phyloP scores from a whole-genome alignment of 1,140 invertebrate genomes.

The Drosophila mayri region DNA sequence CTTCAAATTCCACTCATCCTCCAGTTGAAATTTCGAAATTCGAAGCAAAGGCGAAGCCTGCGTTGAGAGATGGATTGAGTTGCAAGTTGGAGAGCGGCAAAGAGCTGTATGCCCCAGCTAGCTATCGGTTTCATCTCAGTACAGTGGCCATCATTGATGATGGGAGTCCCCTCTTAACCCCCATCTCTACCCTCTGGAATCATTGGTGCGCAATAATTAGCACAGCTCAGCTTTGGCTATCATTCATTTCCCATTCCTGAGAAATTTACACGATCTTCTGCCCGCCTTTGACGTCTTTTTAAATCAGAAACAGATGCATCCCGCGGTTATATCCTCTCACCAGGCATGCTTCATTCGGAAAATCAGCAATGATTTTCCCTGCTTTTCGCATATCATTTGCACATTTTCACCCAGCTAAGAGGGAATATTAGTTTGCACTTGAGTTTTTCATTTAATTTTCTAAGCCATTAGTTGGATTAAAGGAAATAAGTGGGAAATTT shows the following conservation, averaged over 20 bases:
- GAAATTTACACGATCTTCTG: slow-evolving; percentile 13
- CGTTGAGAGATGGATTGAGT: slow-evolving; percentile 15
- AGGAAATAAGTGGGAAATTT: background rate
- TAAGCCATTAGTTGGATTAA: slow-evolving; percentile 9
- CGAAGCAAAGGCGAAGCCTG: slow-evolving; percentile 42
- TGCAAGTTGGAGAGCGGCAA: background rate
- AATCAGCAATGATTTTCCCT: slow-evolving; percentile 40
- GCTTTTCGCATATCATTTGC: slow-evolving; percentile 22
- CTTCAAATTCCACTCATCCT: slow-evolving; percentile 31
- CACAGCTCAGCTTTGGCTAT: slow-evolving; percentile 39
- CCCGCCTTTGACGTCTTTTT: slow-evolving; percentile 47
- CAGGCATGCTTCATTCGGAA: slow-evolving; percentile 9
- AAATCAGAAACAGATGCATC: slow-evolving; percentile 57
- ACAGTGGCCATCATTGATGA: slow-evolving; percentile 74
- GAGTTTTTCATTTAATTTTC: slow-evolving; percentile 2
- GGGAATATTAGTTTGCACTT: background rate
- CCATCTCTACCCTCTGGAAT: slow-evolving; percentile 19
- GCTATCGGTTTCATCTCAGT: slow-evolving; percentile 44
- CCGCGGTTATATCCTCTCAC: background rate
- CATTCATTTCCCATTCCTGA: slow-evolving; percentile 33
- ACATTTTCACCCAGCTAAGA: slow-evolving; percentile 24
- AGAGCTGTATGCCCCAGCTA: background rate
- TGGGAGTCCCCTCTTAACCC: slow-evolving; percentile 26
- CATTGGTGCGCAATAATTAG: slow-evolving; percentile 81
- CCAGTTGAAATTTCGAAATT: slow-evolving; percentile 63